Percentiles rank a stretch among this genome's conserved stretches.
These are phyloP conservation scores for Chrysoperla carnea DNA, from an alignment of 1,140 invertebrate species.

Conservation along the genomic window DNA sequence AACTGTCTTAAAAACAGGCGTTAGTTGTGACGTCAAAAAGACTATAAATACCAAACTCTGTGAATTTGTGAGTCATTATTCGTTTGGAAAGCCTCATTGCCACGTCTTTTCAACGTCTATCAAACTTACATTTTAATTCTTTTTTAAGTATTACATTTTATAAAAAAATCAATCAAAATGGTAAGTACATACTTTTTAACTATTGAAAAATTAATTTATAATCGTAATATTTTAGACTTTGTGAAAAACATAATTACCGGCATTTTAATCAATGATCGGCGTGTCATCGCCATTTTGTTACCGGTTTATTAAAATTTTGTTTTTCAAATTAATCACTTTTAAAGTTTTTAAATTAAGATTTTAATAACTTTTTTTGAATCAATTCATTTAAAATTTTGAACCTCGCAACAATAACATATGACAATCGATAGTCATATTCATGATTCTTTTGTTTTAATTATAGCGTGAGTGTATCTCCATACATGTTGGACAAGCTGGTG, in stretches of 20 bases:
- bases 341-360: background rate
- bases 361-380: background rate
- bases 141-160: background rate
- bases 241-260: background rate
- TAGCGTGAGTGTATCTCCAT: slow-evolving; percentile 48
- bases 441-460: slow-evolving; percentile 1
- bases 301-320: background rate
- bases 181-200: slow-evolving; percentile 2
- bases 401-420: background rate
- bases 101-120: background rate
- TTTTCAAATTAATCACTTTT: slow-evolving; percentile 12
- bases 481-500: slow-evolving; percentile 57
- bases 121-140: slow-evolving; percentile 1
- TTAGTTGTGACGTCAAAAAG: slow-evolving; percentile 2
- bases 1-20: background rate
- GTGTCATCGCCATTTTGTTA: background rate
- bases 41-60: slow-evolving; percentile 1
- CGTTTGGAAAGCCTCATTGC: slow-evolving; percentile 6
- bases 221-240: background rate
- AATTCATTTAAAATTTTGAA: background rate
- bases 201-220: background rate
- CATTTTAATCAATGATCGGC: background rate
- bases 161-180: slow-evolving; percentile 3
- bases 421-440: background rate
- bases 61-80: background rate